phyloP scores from a whole-genome alignment of 2,888 invertebrate genomes.

The Chaitophorus viminalis region DNA sequence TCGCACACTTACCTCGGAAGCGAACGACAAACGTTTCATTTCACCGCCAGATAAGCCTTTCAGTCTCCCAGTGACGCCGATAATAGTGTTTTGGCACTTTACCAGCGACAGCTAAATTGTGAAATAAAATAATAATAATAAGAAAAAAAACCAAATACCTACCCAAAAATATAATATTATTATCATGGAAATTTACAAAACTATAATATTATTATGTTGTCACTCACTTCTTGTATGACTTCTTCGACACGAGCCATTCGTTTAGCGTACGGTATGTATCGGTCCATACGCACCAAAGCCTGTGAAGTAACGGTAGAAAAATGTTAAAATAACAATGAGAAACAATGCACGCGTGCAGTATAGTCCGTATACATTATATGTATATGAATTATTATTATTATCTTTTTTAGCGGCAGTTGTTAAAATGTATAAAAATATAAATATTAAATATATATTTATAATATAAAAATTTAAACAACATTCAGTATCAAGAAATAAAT shows the following conservation, averaged over 20 bases:
- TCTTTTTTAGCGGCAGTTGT: too few relatives aligned
- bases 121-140: background rate
- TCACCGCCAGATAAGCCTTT: slow-evolving; percentile 97
- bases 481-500: too few relatives aligned
- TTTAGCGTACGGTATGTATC: slow-evolving; percentile 77
- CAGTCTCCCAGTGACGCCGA: slow-evolving; percentile 86
- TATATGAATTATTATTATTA: too few relatives aligned
- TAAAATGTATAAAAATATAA: too few relatives aligned
- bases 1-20: slow-evolving; percentile 77
- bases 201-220: background rate
- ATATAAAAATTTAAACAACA: too few relatives aligned
- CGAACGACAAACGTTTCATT: slow-evolving; percentile 93
- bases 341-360: too few relatives aligned
- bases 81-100: slow-evolving; percentile 85
- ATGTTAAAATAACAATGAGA: background rate
- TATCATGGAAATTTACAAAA: too few relatives aligned
- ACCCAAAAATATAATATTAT: too few relatives aligned
- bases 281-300: slow-evolving; percentile 88
- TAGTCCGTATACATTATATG: too few relatives aligned
- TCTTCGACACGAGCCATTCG: slow-evolving; percentile 84
- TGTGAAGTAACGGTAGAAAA: slow-evolving; percentile 67
- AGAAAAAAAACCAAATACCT: too few relatives aligned
- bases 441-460: too few relatives aligned
- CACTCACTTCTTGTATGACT: slow-evolving; percentile 84
- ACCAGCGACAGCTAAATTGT: slow-evolving; percentile 53